phyloP scores from a whole-genome alignment of 2,797 vertebrate genomes.

The Sandelia bainsii region DNA sequence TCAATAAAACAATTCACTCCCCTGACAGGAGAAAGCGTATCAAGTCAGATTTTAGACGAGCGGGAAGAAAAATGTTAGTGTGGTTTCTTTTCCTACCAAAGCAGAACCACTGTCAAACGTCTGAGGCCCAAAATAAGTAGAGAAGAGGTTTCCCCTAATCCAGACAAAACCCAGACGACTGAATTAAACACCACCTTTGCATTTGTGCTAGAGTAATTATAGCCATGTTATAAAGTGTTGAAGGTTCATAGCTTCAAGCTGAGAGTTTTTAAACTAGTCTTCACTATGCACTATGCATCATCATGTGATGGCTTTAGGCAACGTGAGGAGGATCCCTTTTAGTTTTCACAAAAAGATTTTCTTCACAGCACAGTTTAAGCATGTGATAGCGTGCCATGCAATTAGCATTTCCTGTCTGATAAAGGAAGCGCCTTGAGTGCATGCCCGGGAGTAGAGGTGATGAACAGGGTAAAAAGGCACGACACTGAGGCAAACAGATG shows the following conservation, averaged over 20 bases:
- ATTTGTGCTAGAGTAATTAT: slow-evolving; percentile 19
- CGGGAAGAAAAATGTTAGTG: not conserved
- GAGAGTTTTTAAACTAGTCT: slow-evolving; percentile 6
- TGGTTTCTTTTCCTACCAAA: slow-evolving; percentile 29
- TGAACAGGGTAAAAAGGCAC: slow-evolving; percentile 54
- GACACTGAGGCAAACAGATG: slow-evolving; percentile 24
- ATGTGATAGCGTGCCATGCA: slow-evolving; percentile 62
- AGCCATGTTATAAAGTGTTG: not conserved
- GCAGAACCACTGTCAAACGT: slow-evolving; percentile 28
- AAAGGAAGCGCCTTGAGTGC: slow-evolving; percentile 42
- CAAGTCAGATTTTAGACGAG: slow-evolving; percentile 32
- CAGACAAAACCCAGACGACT: not conserved
- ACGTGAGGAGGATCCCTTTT: slow-evolving; percentile 16
- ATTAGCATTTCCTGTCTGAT: slow-evolving; percentile 64
- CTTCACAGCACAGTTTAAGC: slow-evolving; percentile 47
- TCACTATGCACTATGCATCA: slow-evolving; percentile 3
- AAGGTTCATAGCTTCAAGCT: slow-evolving; percentile 12
- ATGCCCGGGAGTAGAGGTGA: slow-evolving; percentile 23
- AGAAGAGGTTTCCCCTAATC: slow-evolving; percentile 14
- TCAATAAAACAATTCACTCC: slow-evolving; percentile 40
- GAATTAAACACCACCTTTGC: slow-evolving; percentile 21
- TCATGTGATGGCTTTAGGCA: slow-evolving; percentile 34
- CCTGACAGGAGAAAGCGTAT: slow-evolving; percentile 26
- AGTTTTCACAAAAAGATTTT: slow-evolving; percentile 48
- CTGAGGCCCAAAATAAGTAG: slow-evolving; percentile 23